phyloP scores from a whole-genome alignment of 2,888 invertebrate genomes.

The Meiosimyza decipiens region DNA sequence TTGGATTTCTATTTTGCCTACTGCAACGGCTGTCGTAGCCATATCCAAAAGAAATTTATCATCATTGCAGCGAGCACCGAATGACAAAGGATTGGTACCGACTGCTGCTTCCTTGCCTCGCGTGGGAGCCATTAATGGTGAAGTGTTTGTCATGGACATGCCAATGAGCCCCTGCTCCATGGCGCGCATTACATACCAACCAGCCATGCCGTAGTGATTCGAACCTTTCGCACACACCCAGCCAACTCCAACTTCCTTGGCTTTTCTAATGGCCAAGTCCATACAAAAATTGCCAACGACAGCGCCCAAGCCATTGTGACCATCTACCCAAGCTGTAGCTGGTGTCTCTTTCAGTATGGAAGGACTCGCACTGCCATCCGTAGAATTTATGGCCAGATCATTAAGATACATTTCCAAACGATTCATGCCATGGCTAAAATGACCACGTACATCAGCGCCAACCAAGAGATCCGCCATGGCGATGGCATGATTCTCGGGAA shows the following conservation, averaged over 20 bases:
- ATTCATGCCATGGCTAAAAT: constrained; percentile 90
- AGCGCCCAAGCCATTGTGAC: constrained; percentile 82
- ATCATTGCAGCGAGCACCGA: constrained; percentile 75
- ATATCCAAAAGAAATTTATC: constrained; percentile 91
- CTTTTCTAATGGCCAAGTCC: constrained; percentile 85
- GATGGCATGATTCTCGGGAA: constrained; percentile 72
- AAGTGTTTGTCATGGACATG: constrained; percentile 91
- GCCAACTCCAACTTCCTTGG: constrained; percentile 81
- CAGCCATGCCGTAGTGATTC: constrained; percentile 92
- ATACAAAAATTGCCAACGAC: constrained; percentile 82
- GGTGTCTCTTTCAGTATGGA: constrained; percentile 76
- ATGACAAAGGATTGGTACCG: constrained; percentile 89
- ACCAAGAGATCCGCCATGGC: constrained; percentile 77
- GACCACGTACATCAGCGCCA: constrained; percentile 83
- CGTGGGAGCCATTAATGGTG: constrained; percentile 89
- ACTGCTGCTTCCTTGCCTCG: constrained; percentile 79
- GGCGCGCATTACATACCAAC: constrained; percentile 83
- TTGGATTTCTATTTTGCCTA: constrained; percentile 93
- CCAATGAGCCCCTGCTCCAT: constrained; percentile 80
- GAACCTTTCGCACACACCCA: constrained; percentile 86
- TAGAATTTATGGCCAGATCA: constrained; percentile 76
- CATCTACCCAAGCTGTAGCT: constrained; percentile 81
- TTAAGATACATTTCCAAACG: constrained; percentile 83
- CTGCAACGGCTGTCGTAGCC: constrained; percentile 94
- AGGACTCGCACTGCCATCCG: constrained; percentile 74